A percentile compares a stretch with the other conserved stretches of the same genome.
phyloP scores from a whole-genome alignment of 2,888 invertebrate genomes.

The Sesia apiformis region DNA sequence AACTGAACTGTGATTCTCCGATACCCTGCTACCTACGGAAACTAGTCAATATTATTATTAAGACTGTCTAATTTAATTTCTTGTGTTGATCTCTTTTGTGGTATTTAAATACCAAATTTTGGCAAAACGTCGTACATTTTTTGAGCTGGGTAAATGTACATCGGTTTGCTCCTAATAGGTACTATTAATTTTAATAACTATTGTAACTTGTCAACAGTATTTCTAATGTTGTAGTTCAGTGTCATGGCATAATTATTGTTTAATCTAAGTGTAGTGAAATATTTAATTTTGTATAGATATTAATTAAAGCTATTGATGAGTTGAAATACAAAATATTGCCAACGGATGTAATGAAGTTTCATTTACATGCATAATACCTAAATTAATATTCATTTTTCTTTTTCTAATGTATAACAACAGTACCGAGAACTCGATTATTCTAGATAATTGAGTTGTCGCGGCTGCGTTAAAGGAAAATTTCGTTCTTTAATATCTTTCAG shows the following conservation, averaged over 20 bases:
- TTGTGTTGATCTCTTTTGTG: conserved; percentile 15
- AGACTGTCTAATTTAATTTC: conserved; percentile 28
- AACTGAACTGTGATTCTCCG: conserved; percentile 22
- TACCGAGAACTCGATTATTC: background rate
- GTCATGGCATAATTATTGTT: conserved; percentile 26
- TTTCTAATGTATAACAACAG: background rate
- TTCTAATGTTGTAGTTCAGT: conserved; percentile 22
- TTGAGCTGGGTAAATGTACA: conserved; percentile 69
- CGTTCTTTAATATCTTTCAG: background rate
- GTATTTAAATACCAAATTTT: conserved; percentile 1
- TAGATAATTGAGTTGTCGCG: background rate
- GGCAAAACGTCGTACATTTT: conserved; percentile 53
- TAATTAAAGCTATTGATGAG: conserved; percentile 59
- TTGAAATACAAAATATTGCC: conserved; percentile 68
- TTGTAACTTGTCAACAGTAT: conserved; percentile 15
- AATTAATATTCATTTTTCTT: background rate
- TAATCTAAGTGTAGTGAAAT: conserved; percentile 52
- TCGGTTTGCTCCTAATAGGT: conserved; percentile 25
- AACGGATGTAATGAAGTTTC: conserved; percentile 15
- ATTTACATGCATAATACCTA: background rate
- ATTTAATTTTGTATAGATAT: conserved; percentile 67
- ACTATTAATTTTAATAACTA: conserved; percentile 10
- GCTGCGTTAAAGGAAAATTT: background rate
- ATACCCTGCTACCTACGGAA: conserved; percentile 1
- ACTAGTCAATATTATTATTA: conserved; percentile 35